These are phyloP conservation scores for Micrasema minimum DNA, from an alignment of 1,140 invertebrate species.

Conservation along the genomic window DNA sequence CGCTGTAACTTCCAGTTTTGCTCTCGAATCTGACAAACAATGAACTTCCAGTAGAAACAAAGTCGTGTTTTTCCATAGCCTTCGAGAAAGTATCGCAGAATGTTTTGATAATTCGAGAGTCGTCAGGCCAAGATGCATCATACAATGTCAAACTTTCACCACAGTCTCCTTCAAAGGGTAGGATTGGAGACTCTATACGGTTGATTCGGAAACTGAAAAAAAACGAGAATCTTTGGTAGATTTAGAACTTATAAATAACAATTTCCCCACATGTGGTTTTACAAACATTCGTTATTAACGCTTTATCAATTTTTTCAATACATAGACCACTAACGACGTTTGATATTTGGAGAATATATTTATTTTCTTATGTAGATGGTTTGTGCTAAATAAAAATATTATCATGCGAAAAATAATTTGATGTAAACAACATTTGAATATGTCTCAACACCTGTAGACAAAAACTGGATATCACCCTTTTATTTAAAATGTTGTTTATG, in stretches of 20 bases:
- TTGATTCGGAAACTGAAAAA: constrained; percentile 84
- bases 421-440: too few species aligned
- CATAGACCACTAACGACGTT: too few species aligned
- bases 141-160: constrained; percentile 89
- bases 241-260: constrained; percentile 2
- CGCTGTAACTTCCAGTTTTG: constrained; percentile 90
- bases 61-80: constrained; percentile 91
- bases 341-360: too few species aligned
- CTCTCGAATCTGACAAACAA: constrained; percentile 89
- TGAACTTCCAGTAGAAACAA: constrained; percentile 85
- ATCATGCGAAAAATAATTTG: too few species aligned
- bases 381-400: too few species aligned
- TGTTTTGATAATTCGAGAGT: constrained; percentile 88
- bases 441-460: too few species aligned
- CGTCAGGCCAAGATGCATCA: constrained; percentile 85
- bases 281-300: too few species aligned
- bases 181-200: constrained; percentile 86
- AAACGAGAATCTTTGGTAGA: background rate
- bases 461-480: too few species aligned
- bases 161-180: constrained; percentile 86
- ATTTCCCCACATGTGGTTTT: too few species aligned
- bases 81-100: constrained; percentile 93
- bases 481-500: too few species aligned
- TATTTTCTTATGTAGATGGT: too few species aligned
- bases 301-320: too few species aligned